These are phyloP conservation scores for Cryptocephalus primarius DNA, from an alignment of 2,888 invertebrate genomes.

Conservation along the genomic window DNA sequence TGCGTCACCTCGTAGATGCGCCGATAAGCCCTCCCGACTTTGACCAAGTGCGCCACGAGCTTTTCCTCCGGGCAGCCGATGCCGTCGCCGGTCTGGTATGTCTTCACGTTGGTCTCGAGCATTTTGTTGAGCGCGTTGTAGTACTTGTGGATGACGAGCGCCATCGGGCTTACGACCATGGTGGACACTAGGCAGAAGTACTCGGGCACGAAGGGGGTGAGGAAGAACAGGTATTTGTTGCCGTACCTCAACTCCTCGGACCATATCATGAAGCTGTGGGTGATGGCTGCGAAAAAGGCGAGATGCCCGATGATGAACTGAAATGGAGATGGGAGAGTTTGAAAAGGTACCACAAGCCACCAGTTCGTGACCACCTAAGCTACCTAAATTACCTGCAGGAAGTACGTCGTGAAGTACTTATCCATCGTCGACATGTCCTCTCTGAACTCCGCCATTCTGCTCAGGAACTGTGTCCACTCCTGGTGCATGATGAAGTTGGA, in stretches of 20 bases:
- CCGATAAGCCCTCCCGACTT: constrained; percentile 3
- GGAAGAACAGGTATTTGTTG: no score
- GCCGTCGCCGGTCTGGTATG: neutral
- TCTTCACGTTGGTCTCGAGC: constrained; percentile 1
- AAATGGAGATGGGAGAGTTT: no score
- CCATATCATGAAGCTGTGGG: neutral
- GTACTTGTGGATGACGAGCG: neutral
- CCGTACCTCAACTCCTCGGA: no score
- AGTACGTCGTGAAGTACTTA: neutral
- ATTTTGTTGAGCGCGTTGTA: constrained; percentile 1
- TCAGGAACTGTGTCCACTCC: constrained; percentile 1
- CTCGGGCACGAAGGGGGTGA: neutral
- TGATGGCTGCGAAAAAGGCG: neutral
- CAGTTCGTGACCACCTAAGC: no score
- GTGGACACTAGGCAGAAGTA: constrained; percentile 3
- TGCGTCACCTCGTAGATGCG: neutral
- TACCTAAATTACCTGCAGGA: constrained; percentile 1
- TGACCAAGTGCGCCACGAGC: neutral
- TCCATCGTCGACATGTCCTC: neutral
- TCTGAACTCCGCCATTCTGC: neutral
- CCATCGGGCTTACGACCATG: neutral
- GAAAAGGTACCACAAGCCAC: no score
- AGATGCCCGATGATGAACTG: neutral
- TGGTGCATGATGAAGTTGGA: neutral
- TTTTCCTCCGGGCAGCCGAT: constrained; percentile 1